Percentiles rank a stretch among this genome's conserved stretches.
Evolutionary conservation across 2,113 vertebrate species (phyloP).

Genomic region (Microcebus murinus): DNA sequence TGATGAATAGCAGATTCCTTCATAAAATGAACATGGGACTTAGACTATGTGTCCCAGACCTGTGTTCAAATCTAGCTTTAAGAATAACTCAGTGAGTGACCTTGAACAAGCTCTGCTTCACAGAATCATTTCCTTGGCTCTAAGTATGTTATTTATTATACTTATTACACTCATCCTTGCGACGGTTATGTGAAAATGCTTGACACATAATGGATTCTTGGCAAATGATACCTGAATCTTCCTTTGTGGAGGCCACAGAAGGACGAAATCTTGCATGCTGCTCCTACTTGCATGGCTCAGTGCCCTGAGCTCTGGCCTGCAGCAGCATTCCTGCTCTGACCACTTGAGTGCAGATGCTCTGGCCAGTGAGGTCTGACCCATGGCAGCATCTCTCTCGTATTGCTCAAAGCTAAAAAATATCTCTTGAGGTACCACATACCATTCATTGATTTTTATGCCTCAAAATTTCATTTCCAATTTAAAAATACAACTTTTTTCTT

Average conservation of each 20-base stretch:
- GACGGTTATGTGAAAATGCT: not conserved
- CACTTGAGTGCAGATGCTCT: not conserved
- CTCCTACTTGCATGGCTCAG: not conserved
- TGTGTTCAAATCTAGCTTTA: not conserved
- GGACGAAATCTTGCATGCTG: not conserved
- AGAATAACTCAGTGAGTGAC: not conserved
- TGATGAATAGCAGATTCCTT: not conserved
- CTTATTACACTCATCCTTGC: not conserved
- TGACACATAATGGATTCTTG: not conserved
- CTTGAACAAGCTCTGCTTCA: not conserved
- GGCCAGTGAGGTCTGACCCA: not conserved
- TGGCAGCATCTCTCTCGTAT: not conserved
- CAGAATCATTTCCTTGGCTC: not conserved
- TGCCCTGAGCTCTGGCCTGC: not conserved
- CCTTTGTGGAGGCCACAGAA: not conserved
- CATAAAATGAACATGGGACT: not conserved
- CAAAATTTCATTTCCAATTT: conserved; percentile 18
- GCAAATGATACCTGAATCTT: not conserved
- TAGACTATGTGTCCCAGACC: not conserved
- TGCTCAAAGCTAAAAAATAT: not conserved
- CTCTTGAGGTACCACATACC: not conserved
- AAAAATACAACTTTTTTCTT: conserved; percentile 42
- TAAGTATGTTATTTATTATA: not conserved
- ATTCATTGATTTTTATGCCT: not conserved
- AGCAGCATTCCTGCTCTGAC: too few relatives aligned